phyloP scores from a whole-genome alignment of 2,797 vertebrate genomes.

The Telmatherina bonti region DNA sequence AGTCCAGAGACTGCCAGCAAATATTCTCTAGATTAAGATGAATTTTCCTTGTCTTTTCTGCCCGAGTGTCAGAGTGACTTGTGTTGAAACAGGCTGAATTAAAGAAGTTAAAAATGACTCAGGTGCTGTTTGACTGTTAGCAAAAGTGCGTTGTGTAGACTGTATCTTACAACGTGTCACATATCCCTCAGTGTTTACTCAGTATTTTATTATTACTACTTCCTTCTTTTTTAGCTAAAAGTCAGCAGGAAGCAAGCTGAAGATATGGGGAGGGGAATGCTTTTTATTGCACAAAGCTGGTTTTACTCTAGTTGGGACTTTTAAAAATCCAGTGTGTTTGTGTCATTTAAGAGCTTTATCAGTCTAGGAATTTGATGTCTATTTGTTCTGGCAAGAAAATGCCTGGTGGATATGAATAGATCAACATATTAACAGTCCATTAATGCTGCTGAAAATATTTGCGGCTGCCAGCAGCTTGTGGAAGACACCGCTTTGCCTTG shows the following conservation, averaged over 20 bases:
- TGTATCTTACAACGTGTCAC: not conserved
- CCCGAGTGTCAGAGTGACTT: conserved; percentile 49
- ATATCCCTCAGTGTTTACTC: not conserved
- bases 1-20: conserved; percentile 58
- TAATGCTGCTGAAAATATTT: conserved; percentile 80
- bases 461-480: conserved; percentile 73
- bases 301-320: conserved; percentile 39
- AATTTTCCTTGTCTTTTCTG: conserved; percentile 70
- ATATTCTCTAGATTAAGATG: conserved; percentile 73
- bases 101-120: conserved; percentile 31
- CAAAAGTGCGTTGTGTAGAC: conserved; percentile 30
- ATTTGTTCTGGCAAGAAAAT: conserved; percentile 80
- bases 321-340: conserved; percentile 50
- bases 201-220: not conserved
- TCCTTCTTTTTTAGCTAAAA: too few species aligned
- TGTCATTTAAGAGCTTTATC: conserved; percentile 77
- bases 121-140: not conserved
- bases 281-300: conserved; percentile 23
- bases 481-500: conserved; percentile 65
- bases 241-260: conserved; percentile 36
- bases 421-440: conserved; percentile 83
- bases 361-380: conserved; percentile 74
- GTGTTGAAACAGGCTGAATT: conserved; percentile 45
- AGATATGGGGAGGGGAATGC: conserved; percentile 7
- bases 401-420: conserved; percentile 77